Conservation (phyloP, 2,797 vertebrate species). For the Acanthis flammea region DNA sequence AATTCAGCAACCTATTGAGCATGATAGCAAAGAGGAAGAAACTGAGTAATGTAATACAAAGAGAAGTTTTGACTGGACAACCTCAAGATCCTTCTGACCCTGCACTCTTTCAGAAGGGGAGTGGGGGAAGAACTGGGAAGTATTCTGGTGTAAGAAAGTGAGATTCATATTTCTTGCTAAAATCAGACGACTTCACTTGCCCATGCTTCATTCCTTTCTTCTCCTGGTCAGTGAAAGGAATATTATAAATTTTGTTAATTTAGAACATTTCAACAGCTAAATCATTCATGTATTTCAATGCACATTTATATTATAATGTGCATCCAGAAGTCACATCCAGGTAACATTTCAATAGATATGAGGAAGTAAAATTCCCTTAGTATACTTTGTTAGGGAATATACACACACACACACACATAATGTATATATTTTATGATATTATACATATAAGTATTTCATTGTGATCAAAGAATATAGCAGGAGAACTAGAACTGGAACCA, state of each 20-base stretch:
- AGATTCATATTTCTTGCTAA: neutral
- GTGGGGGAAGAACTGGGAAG: neutral
- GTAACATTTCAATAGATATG: neutral
- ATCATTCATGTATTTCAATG: neutral
- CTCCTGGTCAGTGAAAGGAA: accelerated
- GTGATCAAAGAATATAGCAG: neutral
- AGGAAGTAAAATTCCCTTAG: neutral
- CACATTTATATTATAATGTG: neutral
- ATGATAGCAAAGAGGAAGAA: neutral
- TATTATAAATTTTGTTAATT: neutral
- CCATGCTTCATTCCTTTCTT: neutral
- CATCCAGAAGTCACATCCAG: neutral
- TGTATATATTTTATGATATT: neutral
- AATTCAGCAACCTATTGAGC: neutral
- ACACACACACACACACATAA: neutral
- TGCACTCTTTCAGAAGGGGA: neutral
- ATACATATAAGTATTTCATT: accelerated
- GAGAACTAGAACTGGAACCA: neutral
- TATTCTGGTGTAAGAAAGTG: neutral
- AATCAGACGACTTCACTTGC: neutral
- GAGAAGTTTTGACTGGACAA: neutral
- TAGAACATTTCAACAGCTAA: neutral
- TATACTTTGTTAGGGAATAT: neutral
- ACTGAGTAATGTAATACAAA: neutral
- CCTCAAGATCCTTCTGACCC: neutral